Conservation (phyloP, 2,797 vertebrate genomes). For the Morelia viridis region DNA sequence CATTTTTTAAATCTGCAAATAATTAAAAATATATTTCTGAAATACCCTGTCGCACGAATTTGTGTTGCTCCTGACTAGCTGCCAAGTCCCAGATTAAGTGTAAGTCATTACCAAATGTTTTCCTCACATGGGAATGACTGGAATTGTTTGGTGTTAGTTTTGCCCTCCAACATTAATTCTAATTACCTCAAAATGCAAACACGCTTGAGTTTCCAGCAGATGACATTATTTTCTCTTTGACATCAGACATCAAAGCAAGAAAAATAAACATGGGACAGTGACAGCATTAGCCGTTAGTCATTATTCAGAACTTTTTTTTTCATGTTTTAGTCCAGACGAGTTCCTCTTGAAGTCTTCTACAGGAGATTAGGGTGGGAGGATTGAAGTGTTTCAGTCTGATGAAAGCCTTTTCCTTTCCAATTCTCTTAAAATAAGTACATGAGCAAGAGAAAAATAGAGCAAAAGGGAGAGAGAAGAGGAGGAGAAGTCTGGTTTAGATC, state of each 20-base stretch:
- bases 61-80: slow-evolving; percentile 62
- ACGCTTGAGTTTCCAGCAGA: slow-evolving; percentile 74
- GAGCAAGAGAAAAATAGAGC: slow-evolving; percentile 30
- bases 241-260: slow-evolving; percentile 78
- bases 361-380: slow-evolving; percentile 70
- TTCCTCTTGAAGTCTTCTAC: slow-evolving; percentile 72
- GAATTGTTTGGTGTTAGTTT: slow-evolving; percentile 67
- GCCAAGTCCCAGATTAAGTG: slow-evolving; percentile 73
- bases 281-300: slow-evolving; percentile 74
- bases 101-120: slow-evolving; percentile 76
- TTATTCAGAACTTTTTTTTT: slow-evolving; percentile 69
- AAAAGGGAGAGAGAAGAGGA: slow-evolving; percentile 28
- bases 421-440: slow-evolving; percentile 69
- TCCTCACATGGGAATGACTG: slow-evolving; percentile 72
- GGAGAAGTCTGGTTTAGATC: slow-evolving; percentile 76
- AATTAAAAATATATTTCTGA: slow-evolving; percentile 64
- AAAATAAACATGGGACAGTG: slow-evolving; percentile 77
- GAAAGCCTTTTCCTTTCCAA: slow-evolving; percentile 72
- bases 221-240: slow-evolving; percentile 77
- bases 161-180: slow-evolving; percentile 78
- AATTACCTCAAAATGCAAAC: slow-evolving; percentile 80
- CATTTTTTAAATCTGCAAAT: slow-evolving; percentile 41
- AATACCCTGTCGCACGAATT: slow-evolving; percentile 64
- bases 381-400: slow-evolving; percentile 63
- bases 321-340: slow-evolving; percentile 71